Conservation (phyloP, 2,113 vertebrate genomes). For the Rhinolophus ferrumequinum region DNA sequence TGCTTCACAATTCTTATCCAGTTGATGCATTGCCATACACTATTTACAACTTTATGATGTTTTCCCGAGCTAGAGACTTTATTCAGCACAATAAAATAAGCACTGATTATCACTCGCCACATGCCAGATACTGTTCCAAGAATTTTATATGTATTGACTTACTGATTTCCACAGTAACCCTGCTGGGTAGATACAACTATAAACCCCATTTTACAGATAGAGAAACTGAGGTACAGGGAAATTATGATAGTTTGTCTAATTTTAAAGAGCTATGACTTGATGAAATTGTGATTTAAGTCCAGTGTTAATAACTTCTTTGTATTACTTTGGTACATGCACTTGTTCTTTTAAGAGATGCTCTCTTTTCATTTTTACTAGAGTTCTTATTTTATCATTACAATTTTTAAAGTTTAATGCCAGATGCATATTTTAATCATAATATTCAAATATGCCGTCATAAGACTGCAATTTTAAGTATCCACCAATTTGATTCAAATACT, state of each 20-base stretch:
- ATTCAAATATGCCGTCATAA: neutral
- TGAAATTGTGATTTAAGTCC: neutral
- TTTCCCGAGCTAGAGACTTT: neutral
- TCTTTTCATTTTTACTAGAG: neutral
- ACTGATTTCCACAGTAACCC: neutral
- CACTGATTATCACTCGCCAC: neutral
- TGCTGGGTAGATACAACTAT: neutral
- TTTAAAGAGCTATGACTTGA: neutral
- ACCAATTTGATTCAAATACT: neutral
- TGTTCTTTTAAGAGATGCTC: conserved; percentile 13
- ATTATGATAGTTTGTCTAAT: neutral
- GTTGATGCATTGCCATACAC: neutral
- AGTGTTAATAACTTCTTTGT: neutral
- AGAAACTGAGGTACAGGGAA: neutral
- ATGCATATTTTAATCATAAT: neutral
- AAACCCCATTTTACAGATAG: neutral
- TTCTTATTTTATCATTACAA: conserved; percentile 25
- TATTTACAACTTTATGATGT: neutral
- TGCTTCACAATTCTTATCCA: neutral
- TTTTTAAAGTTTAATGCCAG: conserved; percentile 11
- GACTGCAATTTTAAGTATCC: conserved; percentile 13
- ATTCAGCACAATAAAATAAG: neutral
- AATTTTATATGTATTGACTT: neutral
- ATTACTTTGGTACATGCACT: neutral
- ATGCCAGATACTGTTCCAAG: neutral